Evolutionary conservation across 2,797 vertebrate genomes (phyloP).

Genomic region (Kryptopterus vitreolus): DNA sequence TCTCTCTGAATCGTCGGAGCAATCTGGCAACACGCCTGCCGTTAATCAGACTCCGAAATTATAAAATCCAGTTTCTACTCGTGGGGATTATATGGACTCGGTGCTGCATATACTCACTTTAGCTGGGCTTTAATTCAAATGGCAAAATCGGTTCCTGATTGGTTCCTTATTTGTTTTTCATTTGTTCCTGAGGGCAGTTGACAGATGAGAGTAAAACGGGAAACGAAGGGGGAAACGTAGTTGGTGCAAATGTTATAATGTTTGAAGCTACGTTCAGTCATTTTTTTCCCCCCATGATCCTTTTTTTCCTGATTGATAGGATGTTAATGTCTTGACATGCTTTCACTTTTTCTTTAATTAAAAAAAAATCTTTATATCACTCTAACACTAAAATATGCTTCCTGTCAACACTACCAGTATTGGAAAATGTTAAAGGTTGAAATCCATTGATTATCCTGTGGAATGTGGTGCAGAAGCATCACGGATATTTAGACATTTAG

Average conservation of each 20-base stretch:
- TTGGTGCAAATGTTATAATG: background rate
- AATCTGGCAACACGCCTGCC: background rate
- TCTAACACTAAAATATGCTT: background rate
- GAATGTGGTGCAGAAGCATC: background rate
- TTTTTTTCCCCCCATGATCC: background rate
- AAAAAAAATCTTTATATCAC: background rate
- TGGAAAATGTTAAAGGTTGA: background rate
- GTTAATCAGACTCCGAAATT: conserved; percentile 45
- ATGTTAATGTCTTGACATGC: too few relatives aligned
- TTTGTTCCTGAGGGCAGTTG: background rate
- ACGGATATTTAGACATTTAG: background rate
- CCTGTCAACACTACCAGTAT: background rate
- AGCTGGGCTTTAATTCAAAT: background rate
- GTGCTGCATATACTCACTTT: background rate
- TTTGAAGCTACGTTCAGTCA: background rate
- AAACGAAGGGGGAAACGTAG: background rate
- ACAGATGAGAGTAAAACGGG: background rate
- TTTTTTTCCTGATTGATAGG: background rate
- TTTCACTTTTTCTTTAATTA: background rate
- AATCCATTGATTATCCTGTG: too few relatives aligned
- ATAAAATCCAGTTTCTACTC: conserved; percentile 17
- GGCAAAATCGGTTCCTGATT: background rate
- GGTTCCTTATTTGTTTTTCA: background rate
- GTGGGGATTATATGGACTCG: background rate
- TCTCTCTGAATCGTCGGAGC: conserved; percentile 47